phyloP scores from a whole-genome alignment of 1,140 invertebrate genomes.

The Chymomyza costata region DNA sequence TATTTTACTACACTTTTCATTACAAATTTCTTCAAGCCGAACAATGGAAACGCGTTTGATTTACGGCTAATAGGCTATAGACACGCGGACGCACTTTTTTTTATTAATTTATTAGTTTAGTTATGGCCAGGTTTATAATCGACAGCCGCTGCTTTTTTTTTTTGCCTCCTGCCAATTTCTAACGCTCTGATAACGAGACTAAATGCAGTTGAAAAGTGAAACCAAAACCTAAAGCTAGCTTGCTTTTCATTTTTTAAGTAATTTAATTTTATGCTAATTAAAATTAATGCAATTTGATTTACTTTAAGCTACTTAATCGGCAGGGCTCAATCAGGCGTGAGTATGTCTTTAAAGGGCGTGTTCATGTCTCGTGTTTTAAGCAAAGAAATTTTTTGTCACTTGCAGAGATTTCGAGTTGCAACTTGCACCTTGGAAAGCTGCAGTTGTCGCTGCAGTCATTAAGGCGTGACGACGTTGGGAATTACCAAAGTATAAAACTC shows the following conservation, averaged over 20 bases:
- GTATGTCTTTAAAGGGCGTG: no score
- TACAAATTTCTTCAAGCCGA: slow-evolving; percentile 43
- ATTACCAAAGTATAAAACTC: slow-evolving; percentile 61
- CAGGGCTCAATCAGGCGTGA: no score
- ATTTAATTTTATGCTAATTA: no score
- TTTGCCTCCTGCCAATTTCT: slow-evolving; percentile 18
- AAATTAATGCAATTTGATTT: no score
- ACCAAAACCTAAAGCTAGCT: no score
- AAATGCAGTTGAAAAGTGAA: slow-evolving; percentile 52
- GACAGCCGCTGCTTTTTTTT: slow-evolving; percentile 7
- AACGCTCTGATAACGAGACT: slow-evolving; percentile 65
- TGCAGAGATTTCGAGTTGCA: no score
- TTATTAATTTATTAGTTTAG: no score
- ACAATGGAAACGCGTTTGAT: slow-evolving; percentile 20
- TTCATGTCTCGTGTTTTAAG: no score
- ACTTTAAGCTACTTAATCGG: no score
- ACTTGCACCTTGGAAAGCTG: slow-evolving; percentile 10
- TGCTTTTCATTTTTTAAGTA: no score
- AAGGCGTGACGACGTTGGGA: slow-evolving; percentile 67
- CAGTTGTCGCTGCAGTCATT: slow-evolving; percentile 51
- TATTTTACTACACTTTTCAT: slow-evolving; percentile 57
- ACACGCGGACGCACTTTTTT: slow-evolving; percentile 31
- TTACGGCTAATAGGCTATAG: slow-evolving; percentile 50
- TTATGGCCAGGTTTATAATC: no score
- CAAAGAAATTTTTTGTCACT: no score